Evolutionary conservation across 2,888 invertebrate species (phyloP).

Genomic region (Ctena decussata): DNA sequence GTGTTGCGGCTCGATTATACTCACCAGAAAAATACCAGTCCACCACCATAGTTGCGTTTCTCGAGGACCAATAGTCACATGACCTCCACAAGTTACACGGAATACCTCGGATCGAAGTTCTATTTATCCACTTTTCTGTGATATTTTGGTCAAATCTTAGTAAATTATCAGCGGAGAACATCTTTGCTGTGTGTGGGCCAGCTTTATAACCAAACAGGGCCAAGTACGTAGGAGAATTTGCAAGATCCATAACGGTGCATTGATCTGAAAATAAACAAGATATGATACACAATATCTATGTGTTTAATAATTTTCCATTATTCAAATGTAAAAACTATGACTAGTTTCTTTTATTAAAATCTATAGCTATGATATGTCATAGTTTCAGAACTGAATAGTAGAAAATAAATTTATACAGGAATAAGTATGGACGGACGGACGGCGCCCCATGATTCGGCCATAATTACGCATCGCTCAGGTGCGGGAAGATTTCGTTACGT

Average conservation of each 20-base stretch:
- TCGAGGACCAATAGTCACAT: conserved; percentile 58
- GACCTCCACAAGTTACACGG: conserved; percentile 69
- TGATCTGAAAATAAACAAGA: conserved; percentile 42
- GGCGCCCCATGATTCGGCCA: too few relatives aligned
- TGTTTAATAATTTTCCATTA: too few relatives aligned
- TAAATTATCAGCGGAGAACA: conserved; percentile 59
- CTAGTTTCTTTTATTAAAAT: too few relatives aligned
- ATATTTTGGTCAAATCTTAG: conserved; percentile 53
- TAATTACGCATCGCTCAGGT: too few relatives aligned
- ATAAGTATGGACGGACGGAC: too few relatives aligned
- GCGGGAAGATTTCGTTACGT: too few relatives aligned
- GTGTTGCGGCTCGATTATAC: too few relatives aligned
- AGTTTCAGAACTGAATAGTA: too few relatives aligned
- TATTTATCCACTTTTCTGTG: conserved; percentile 60
- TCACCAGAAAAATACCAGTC: conserved; percentile 74
- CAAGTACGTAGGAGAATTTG: background rate
- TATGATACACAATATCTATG: too few relatives aligned
- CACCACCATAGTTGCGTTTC: conserved; percentile 66
- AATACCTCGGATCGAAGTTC: conserved; percentile 62
- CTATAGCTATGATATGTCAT: too few relatives aligned
- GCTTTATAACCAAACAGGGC: conserved; percentile 55
- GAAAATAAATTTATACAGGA: too few relatives aligned
- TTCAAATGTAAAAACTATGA: too few relatives aligned
- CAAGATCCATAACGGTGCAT: conserved; percentile 44
- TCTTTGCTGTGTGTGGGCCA: conserved; percentile 23